Percentiles rank a stretch among this genome's conserved stretches.
Evolutionary conservation across 1,140 invertebrate species (phyloP).

Genomic region (Drosophila pachea): DNA sequence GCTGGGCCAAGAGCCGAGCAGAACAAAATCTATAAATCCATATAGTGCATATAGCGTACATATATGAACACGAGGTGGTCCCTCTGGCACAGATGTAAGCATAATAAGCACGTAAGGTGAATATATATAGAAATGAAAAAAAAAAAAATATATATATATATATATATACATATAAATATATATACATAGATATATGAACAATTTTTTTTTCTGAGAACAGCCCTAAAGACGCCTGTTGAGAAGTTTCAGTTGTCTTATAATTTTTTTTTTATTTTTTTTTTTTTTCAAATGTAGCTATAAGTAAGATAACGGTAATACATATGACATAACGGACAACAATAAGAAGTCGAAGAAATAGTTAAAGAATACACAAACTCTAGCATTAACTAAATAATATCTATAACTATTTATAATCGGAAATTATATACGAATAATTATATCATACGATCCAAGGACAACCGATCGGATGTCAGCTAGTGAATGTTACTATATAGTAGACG

Average conservation of each 20-base stretch:
- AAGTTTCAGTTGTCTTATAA: slow-evolving; percentile 2
- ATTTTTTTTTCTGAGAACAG: slow-evolving; percentile 13
- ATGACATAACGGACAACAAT: slow-evolving; percentile 15
- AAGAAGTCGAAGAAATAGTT: slow-evolving; percentile 18
- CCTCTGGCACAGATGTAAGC: slow-evolving; percentile 3
- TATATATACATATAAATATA: too few species aligned
- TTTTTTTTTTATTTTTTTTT: slow-evolving; percentile 35
- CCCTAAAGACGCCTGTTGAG: slow-evolving; percentile 22
- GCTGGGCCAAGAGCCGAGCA: too few species aligned
- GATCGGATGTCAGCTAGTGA: slow-evolving; percentile 32
- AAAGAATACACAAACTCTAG: slow-evolving; percentile 13
- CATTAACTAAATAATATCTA: slow-evolving; percentile 8
- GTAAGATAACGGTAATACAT: slow-evolving; percentile 18
- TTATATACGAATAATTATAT: background rate
- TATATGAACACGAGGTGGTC: slow-evolving; percentile 13
- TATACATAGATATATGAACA: too few species aligned
- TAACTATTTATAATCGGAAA: slow-evolving; percentile 1
- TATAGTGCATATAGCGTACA: slow-evolving; percentile 12
- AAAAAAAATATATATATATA: too few species aligned
- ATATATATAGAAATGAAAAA: background rate
- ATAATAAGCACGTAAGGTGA: slow-evolving; percentile 34
- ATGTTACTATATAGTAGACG: slow-evolving; percentile 35
- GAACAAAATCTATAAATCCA: slow-evolving; percentile 1
- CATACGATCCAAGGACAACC: background rate
- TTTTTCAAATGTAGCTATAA: slow-evolving; percentile 23